phyloP scores from a whole-genome alignment of 2,113 vertebrate species.

The Equus przewalskii region DNA sequence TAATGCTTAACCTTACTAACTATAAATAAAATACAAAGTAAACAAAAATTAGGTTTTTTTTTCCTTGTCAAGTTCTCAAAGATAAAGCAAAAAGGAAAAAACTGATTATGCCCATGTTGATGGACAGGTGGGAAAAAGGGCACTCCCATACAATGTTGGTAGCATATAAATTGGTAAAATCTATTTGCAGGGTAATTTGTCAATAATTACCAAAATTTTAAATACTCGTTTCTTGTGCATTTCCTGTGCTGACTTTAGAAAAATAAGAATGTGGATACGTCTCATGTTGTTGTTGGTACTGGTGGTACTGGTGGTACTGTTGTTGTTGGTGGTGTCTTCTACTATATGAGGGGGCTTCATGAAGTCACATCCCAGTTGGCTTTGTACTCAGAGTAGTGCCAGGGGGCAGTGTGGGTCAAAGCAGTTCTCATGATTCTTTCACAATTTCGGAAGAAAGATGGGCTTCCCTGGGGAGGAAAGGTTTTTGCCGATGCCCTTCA shows the following conservation, averaged over 20 bases:
- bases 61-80: not conserved
- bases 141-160: not conserved
- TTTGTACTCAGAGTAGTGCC: not conserved
- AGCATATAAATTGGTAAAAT: not conserved
- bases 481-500: not conserved
- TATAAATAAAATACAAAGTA: conserved; percentile 33
- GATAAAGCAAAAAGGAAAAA: not conserved
- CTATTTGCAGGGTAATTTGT: not conserved
- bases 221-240: not conserved
- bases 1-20: not conserved
- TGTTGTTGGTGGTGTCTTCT: not conserved
- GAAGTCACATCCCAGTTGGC: not conserved
- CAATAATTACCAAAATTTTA: not conserved
- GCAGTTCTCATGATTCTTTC: not conserved
- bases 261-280: not conserved
- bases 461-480: not conserved
- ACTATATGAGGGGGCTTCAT: not conserved
- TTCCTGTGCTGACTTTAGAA: not conserved
- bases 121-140: not conserved
- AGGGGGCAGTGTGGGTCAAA: not conserved
- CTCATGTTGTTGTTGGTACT: not conserved
- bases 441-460: not conserved
- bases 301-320: not conserved
- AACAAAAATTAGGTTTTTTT: not conserved
- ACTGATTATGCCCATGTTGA: not conserved